Evolutionary conservation across 2,888 invertebrate genomes (phyloP), one percentile per base, ranked within the genome.

Genomic region (Sussaba pulchella): DNA sequence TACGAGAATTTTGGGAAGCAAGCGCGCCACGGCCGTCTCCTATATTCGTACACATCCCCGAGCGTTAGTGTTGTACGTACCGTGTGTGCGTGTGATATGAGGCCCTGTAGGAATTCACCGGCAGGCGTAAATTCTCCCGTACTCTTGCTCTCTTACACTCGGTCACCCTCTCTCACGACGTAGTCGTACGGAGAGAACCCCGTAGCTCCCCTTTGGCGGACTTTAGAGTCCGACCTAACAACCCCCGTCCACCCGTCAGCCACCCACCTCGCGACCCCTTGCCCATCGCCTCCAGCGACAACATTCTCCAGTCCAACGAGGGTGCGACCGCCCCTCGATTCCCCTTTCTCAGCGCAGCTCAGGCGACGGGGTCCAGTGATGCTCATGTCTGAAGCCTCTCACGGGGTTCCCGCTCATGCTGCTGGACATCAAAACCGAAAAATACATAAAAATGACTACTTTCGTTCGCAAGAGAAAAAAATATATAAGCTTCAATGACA

Each of bases 271-370:
- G 78, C 81, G 80, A 78, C 86, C 87, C 85, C 87, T 86, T 84
- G 4, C 81, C 86, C 88, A 87, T 87, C 88, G 87, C 85, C 91
- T 91, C 90, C 88, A 90, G 89, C 90, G 89, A 90, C 91, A 90
- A 91, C 91, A 90, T 90, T 91, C 90, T 89, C 88, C 89, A 88
- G 89, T 82, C 88, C 88, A 86, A 86, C 88, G 85, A 89, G 90
- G 91, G 91, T 91, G 31, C 31, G 90, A 90, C 88, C 89, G 88
- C 88, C 87, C 90, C 89, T 89, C 85, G 12, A 87, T 85, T 87
- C 89, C 88, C 85, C 84, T 83, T 79, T 80, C 79, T 76, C 47
- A 67, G 50, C 39, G 21, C 64, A 66, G 61, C 67, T 24, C 57
- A 59, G 78, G 75, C 82, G 82, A 82, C 84, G 85, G 84, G 83